A percentile compares a stretch with the other conserved stretches of the same genome.
Conservation (phyloP, 2,888 invertebrate species). For the Stenoptilia bipunctidactyla region DNA sequence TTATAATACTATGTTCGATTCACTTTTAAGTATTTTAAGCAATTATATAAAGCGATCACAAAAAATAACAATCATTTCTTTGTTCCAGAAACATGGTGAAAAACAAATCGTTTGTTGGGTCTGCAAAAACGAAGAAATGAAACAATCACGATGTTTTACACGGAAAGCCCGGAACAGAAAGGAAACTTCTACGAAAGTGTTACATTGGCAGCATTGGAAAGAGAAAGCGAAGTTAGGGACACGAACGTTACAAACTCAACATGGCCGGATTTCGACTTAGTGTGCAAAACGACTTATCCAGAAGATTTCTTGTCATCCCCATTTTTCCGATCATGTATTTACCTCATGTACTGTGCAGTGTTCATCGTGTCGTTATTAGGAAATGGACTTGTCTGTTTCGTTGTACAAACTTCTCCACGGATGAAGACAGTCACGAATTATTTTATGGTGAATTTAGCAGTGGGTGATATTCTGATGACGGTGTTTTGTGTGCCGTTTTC, state of each 20-base stretch:
- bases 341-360: conserved; percentile 78
- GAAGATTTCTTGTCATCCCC: conserved; percentile 41
- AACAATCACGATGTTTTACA: too few species aligned
- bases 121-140: too few species aligned
- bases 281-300: conserved; percentile 27
- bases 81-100: too few species aligned
- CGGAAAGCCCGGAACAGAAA: conserved; percentile 14
- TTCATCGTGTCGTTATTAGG: conserved; percentile 80
- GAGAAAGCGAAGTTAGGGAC: conserved; percentile 19
- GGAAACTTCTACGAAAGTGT: conserved; percentile 23
- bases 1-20: too few species aligned
- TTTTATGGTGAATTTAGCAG: conserved; percentile 90
- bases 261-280: conserved; percentile 30
- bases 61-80: too few species aligned
- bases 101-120: too few species aligned
- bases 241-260: conserved; percentile 25
- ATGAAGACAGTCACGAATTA: conserved; percentile 95
- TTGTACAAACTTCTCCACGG: conserved; percentile 84
- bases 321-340: conserved; percentile 76
- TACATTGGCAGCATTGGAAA: conserved; percentile 16
- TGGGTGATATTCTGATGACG: conserved; percentile 92
- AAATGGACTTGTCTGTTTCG: conserved; percentile 87
- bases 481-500: conserved; percentile 93
- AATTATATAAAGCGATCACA: too few species aligned
- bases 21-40: too few species aligned